These are phyloP conservation scores for human (Homo sapiens) DNA, from an alignment of 2,113 vertebrate genomes.

Conservation along the genomic window DNA sequence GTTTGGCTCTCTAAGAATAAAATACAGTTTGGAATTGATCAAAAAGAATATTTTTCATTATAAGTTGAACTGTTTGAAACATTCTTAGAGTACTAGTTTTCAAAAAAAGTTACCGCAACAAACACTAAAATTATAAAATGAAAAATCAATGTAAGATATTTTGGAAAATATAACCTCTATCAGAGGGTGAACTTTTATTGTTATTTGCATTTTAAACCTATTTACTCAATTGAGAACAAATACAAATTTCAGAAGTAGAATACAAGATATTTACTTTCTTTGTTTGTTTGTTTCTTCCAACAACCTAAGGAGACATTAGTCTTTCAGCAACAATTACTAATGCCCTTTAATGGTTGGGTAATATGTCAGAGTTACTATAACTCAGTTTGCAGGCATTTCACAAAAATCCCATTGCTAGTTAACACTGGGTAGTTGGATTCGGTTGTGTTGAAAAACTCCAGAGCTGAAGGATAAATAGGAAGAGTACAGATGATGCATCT, in stretches of 20 bases:
- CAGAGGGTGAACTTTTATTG: background rate
- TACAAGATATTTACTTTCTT: background rate
- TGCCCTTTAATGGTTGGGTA: background rate
- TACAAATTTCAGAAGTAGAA: background rate
- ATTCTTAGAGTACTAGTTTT: background rate
- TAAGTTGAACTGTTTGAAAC: background rate
- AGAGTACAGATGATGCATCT: background rate
- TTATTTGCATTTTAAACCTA: background rate
- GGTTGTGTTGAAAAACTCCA: background rate
- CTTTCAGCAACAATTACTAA: background rate
- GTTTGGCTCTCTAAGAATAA: background rate
- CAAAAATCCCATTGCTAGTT: background rate
- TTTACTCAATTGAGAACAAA: background rate
- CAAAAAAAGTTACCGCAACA: background rate
- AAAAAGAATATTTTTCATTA: background rate
- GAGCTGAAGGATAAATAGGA: background rate
- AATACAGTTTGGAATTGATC: background rate
- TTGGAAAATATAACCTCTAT: background rate
- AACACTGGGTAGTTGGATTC: background rate
- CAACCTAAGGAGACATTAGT: background rate
- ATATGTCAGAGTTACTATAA: background rate
- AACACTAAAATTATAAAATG: background rate
- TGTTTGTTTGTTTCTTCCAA: background rate
- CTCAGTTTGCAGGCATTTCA: background rate
- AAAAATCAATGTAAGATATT: background rate